phyloP scores from a whole-genome alignment of 2,888 invertebrate species.

The Hirtodrosophila alboralis region DNA sequence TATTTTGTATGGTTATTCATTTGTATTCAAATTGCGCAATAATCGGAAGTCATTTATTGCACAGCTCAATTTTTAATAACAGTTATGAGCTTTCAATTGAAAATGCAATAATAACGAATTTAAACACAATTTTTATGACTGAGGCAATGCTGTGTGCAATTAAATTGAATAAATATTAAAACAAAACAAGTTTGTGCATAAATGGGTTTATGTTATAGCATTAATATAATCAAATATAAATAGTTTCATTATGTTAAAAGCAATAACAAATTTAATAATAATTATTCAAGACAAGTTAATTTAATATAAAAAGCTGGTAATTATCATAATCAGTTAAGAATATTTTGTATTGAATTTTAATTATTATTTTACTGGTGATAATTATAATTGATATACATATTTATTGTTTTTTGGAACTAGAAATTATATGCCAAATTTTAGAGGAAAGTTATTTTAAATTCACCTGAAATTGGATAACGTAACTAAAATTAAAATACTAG shows the following conservation, averaged over 20 bases:
- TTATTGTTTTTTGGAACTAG: too few relatives aligned
- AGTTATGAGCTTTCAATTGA: slow-evolving; percentile 5
- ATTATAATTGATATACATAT: too few relatives aligned
- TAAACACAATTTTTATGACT: not conserved
- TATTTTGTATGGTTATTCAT: not conserved
- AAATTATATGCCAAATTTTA: too few relatives aligned
- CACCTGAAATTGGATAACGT: too few relatives aligned
- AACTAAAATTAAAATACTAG: too few relatives aligned
- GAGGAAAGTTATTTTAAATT: too few relatives aligned
- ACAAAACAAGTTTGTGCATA: not conserved
- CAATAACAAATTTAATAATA: too few relatives aligned
- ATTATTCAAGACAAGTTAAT: not conserved
- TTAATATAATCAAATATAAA: too few relatives aligned
- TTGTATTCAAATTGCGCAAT: slow-evolving; percentile 4
- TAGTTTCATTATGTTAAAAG: too few relatives aligned
- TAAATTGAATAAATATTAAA: not conserved
- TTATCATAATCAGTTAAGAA: too few relatives aligned
- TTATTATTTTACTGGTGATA: too few relatives aligned
- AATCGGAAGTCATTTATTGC: slow-evolving; percentile 3
- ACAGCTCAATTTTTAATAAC: not conserved
- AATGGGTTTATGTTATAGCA: not conserved
- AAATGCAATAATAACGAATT: slow-evolving; percentile 4
- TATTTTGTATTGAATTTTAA: too few relatives aligned
- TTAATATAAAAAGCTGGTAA: slow-evolving; percentile 1
- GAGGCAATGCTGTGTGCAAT: not conserved